Conservation (phyloP, 2,113 vertebrate genomes). For the Pseudonaja textilis region DNA sequence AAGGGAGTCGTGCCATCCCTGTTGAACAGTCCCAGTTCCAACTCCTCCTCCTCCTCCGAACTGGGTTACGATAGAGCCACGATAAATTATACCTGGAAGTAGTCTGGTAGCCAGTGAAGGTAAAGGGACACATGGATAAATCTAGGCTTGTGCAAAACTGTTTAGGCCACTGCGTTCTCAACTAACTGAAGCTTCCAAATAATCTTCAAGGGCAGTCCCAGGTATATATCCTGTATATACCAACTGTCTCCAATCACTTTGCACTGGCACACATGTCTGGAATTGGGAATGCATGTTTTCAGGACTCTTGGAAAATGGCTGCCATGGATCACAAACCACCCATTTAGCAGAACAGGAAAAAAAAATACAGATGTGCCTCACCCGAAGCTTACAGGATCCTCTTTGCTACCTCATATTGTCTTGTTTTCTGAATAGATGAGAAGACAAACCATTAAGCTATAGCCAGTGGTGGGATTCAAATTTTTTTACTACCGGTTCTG, state of each 20-base stretch:
- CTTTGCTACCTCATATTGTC: neutral
- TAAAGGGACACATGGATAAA: too few species aligned
- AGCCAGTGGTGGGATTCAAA: too few species aligned
- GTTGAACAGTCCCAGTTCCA: neutral
- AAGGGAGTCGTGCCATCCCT: neutral
- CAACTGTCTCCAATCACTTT: neutral
- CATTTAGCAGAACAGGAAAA: neutral
- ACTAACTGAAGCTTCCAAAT: neutral
- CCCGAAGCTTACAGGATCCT: neutral
- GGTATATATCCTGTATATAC: neutral
- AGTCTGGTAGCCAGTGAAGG: too few species aligned
- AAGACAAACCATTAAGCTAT: neutral
- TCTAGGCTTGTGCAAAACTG: too few species aligned
- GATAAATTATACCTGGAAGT: neutral
- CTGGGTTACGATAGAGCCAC: neutral
- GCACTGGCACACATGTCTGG: neutral
- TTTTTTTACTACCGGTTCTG: too few species aligned
- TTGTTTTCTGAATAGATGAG: neutral
- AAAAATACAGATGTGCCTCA: neutral
- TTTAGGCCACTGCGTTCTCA: too few species aligned
- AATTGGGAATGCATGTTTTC: neutral
- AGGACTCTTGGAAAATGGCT: neutral
- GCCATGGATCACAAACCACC: neutral
- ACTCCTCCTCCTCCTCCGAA: neutral
- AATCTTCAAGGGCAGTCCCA: neutral